Percentiles rank a stretch among this genome's conserved stretches.
Conservation (phyloP, 1,140 invertebrate genomes). For the Goniozus legneri region DNA sequence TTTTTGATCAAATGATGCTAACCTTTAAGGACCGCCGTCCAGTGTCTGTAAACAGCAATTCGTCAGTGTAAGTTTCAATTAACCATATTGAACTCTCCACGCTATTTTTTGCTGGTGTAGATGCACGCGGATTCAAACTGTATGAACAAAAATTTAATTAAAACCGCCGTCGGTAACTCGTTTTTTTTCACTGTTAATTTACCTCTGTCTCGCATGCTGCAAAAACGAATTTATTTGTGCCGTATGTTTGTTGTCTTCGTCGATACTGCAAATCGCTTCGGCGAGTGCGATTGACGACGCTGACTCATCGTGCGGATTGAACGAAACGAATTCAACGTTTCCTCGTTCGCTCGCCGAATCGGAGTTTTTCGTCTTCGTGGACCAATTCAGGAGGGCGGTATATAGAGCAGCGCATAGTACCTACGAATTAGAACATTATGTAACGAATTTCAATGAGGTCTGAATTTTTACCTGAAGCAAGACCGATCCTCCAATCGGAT, state of each 20-base stretch:
- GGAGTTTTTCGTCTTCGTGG: background rate
- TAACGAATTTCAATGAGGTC: background rate
- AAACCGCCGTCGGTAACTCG: background rate
- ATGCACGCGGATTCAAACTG: conserved; percentile 16
- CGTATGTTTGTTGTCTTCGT: conserved; percentile 72
- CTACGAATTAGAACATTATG: background rate
- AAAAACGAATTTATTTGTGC: conserved; percentile 64
- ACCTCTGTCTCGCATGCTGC: conserved; percentile 52
- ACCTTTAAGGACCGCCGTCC: conserved; percentile 52
- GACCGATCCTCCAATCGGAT: conserved; percentile 63
- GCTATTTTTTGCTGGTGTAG: conserved; percentile 7
- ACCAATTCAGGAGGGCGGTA: conserved; percentile 12
- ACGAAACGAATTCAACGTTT: conserved; percentile 18
- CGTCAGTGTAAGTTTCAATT: conserved; percentile 45
- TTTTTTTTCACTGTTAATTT: no score
- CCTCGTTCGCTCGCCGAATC: background rate
- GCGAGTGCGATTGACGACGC: conserved; percentile 57
- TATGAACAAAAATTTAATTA: conserved; percentile 5
- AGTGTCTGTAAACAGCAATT: conserved; percentile 44
- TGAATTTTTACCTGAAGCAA: conserved; percentile 59
- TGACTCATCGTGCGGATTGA: conserved; percentile 27
- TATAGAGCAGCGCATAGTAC: conserved; percentile 19
- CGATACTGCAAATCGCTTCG: conserved; percentile 73
- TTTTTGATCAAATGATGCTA: no score
- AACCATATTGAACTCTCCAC: conserved; percentile 27